These are phyloP conservation scores for Nesidiocoris tenuis DNA, from an alignment of 2,888 invertebrate species.

Conservation along the genomic window DNA sequence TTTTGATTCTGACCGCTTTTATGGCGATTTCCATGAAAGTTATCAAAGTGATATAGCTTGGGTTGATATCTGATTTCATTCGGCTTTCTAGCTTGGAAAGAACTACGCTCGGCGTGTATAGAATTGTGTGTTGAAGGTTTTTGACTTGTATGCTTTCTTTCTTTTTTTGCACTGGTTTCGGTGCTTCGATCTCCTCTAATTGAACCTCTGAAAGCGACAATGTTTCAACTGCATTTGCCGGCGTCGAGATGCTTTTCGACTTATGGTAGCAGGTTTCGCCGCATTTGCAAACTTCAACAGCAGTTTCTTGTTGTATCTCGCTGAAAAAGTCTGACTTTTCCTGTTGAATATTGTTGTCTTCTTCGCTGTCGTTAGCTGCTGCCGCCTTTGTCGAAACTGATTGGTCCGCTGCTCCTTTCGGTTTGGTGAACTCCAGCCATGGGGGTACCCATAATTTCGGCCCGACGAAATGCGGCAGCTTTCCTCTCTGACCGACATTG, in stretches of 20 bases:
- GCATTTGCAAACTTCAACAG: constrained; percentile 18
- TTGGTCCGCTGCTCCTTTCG: not conserved
- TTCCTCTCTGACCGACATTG: constrained; percentile 19
- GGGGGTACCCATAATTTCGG: constrained; percentile 25
- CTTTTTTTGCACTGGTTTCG: not conserved
- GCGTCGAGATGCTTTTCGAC: not conserved
- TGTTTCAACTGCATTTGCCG: not conserved
- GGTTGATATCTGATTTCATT: constrained; percentile 5
- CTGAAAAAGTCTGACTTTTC: not conserved
- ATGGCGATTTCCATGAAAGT: constrained; percentile 36
- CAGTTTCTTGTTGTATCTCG: not conserved
- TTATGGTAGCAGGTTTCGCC: constrained; percentile 6
- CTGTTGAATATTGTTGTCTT: not conserved
- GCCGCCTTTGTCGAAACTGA: too few relatives aligned
- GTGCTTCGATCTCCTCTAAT: not conserved
- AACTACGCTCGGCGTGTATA: constrained; percentile 20
- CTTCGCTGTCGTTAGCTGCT: not conserved
- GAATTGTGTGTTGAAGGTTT: constrained; percentile 12
- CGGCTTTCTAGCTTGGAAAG: constrained; percentile 10
- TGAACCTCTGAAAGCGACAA: constrained; percentile 6
- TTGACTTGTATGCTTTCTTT: constrained; percentile 25
- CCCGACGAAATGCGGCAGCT: constrained; percentile 4
- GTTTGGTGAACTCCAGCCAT: constrained; percentile 17
- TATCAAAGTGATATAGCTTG: constrained; percentile 15
- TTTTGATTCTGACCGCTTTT: constrained; percentile 27